Evolutionary conservation across 2,888 invertebrate species (phyloP).

Genomic region (Halictus ligatus): DNA sequence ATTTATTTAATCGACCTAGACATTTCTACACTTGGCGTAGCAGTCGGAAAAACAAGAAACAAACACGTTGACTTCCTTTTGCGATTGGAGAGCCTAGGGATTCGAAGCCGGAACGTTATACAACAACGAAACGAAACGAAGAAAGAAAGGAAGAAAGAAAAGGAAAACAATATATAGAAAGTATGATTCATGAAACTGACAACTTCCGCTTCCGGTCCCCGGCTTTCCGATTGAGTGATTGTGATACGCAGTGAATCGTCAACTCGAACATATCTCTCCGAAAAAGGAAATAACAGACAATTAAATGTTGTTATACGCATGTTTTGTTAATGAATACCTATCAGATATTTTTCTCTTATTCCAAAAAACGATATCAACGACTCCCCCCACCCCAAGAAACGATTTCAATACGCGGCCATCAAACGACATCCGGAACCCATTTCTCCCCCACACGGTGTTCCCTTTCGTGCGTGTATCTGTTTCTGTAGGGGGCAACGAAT

Average conservation of each 20-base stretch:
- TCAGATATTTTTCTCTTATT: slow-evolving; percentile 36
- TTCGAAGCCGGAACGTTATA: background rate
- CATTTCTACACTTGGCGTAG: slow-evolving; percentile 56
- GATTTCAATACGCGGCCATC: background rate
- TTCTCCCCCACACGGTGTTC: background rate
- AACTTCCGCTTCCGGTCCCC: background rate
- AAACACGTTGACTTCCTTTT: slow-evolving; percentile 48
- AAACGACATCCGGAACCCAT: background rate
- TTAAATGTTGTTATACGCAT: slow-evolving; percentile 61
- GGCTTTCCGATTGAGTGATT: slow-evolving; percentile 34
- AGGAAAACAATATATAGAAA: background rate
- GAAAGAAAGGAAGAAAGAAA: no score
- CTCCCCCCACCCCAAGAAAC: background rate
- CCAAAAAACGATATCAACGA: background rate
- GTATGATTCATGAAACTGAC: background rate
- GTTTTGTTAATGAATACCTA: slow-evolving; percentile 51
- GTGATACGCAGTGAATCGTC: slow-evolving; percentile 60
- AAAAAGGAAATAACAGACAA: slow-evolving; percentile 42
- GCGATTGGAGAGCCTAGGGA: slow-evolving; percentile 36
- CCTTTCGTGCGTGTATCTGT: background rate
- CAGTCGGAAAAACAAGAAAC: slow-evolving; percentile 4
- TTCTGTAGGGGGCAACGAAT: slow-evolving; percentile 18
- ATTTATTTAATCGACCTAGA: slow-evolving; percentile 63
- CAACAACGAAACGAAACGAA: background rate
- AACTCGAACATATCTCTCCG: slow-evolving; percentile 58